These are phyloP conservation scores for Macrosiphum euphorbiae DNA, from an alignment of 2,888 invertebrate species.

Conservation along the genomic window DNA sequence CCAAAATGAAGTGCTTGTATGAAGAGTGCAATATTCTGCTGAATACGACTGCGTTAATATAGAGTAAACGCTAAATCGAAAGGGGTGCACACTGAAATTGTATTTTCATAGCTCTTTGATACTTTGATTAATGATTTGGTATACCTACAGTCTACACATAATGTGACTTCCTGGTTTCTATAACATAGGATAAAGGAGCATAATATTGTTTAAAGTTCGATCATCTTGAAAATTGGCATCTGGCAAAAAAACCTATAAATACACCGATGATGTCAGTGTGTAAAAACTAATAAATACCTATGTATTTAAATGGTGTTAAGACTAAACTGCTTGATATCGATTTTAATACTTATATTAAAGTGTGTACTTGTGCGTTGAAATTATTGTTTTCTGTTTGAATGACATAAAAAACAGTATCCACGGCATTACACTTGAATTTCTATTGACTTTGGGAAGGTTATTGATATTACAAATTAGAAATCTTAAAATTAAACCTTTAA, in stretches of 20 bases:
- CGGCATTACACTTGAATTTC: not conserved
- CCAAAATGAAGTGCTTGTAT: not conserved
- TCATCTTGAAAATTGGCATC: not conserved
- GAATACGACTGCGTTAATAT: not conserved
- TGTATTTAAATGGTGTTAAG: not conserved
- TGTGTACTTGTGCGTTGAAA: not conserved
- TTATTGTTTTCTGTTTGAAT: not conserved
- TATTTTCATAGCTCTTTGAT: not conserved
- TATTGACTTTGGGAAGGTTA: not conserved
- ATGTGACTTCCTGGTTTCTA: not conserved
- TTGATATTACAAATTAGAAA: not conserved
- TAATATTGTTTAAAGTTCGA: not conserved
- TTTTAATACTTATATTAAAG: not conserved
- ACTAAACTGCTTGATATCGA: not conserved
- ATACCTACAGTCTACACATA: not conserved
- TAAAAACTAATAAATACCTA: not conserved
- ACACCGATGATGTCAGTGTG: not conserved
- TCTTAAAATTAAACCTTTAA: not conserved
- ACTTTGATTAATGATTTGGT: not conserved
- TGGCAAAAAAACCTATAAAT: not conserved
- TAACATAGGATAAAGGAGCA: not conserved
- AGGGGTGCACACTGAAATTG: not conserved
- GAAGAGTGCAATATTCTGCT: not conserved
- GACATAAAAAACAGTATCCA: not conserved
- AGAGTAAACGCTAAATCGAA: not conserved